These are phyloP conservation scores for Peromyscus aztecus DNA, from an alignment of 2,797 vertebrate genomes.

Conservation along the genomic window DNA sequence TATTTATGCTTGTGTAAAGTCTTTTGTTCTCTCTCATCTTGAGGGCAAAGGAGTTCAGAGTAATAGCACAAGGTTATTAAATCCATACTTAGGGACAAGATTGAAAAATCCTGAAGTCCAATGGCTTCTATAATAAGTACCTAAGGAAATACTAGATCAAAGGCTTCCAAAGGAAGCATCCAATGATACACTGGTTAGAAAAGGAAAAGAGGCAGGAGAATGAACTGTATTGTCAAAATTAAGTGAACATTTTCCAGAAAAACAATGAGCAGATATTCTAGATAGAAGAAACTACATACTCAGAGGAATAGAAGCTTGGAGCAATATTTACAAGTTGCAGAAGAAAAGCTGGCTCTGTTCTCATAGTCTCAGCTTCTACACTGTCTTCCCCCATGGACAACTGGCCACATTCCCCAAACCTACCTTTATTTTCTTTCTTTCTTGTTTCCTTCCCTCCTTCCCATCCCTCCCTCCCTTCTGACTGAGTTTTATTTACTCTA, in stretches of 20 bases:
- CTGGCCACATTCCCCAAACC: not conserved
- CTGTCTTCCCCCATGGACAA: not conserved
- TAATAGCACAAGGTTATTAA: not conserved
- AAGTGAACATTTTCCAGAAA: slow-evolving; percentile 27
- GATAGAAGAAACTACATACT: not conserved
- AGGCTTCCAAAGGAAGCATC: not conserved
- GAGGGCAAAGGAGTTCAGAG: slow-evolving; percentile 21
- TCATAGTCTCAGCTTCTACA: not conserved
- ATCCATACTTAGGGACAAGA: not conserved
- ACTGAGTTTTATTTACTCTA: slow-evolving; percentile 65
- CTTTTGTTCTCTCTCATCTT: not conserved
- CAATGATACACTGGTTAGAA: not conserved
- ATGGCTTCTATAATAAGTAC: not conserved
- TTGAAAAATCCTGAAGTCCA: not conserved
- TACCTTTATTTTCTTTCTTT: not conserved
- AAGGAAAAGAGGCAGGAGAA: not conserved
- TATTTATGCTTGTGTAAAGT: not conserved
- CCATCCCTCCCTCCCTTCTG: not conserved
- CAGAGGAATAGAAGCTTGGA: not conserved
- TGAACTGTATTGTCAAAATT: not conserved
- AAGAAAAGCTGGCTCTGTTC: not conserved
- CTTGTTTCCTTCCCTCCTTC: not conserved
- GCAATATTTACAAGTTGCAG: not conserved
- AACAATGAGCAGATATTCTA: slow-evolving; percentile 18
- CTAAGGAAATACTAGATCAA: not conserved